Conservation (phyloP, 2,888 invertebrate genomes). For the Sarcophaga variegata region DNA sequence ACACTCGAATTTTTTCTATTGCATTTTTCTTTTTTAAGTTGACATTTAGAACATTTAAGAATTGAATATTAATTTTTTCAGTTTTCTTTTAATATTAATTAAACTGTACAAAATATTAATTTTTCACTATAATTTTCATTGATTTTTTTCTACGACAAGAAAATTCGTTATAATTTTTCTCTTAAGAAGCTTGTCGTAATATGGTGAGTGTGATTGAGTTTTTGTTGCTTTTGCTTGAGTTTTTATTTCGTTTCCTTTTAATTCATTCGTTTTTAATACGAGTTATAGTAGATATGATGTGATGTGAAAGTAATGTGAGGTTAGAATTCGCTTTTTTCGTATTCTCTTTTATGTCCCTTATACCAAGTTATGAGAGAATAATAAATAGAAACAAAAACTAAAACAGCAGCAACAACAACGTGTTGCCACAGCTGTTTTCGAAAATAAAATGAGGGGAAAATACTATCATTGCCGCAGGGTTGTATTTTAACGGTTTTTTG, state of each 20-base stretch:
- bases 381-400: constrained; percentile 29
- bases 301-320: constrained; percentile 68
- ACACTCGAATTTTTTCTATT: background rate
- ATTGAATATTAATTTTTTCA: constrained; percentile 5
- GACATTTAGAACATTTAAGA: constrained; percentile 16
- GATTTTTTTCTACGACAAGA: constrained; percentile 34
- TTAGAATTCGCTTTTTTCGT: constrained; percentile 62
- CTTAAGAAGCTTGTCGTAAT: constrained; percentile 46
- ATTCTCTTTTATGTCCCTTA: constrained; percentile 51
- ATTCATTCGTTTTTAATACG: constrained; percentile 11
- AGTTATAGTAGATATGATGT: constrained; percentile 36
- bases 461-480: constrained; percentile 37
- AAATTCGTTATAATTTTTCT: constrained; percentile 18
- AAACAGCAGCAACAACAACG: constrained; percentile 46
- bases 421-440: constrained; percentile 60
- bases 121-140: constrained; percentile 38
- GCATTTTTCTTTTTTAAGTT: constrained; percentile 14
- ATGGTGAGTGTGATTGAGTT: constrained; percentile 31
- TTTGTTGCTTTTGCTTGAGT: constrained; percentile 40
- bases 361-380: constrained; percentile 55
- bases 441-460: constrained; percentile 48
- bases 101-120: constrained; percentile 32
- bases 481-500: constrained; percentile 39
- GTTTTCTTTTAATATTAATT: background rate
- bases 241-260: constrained; percentile 32